phyloP scores from a whole-genome alignment of 2,797 vertebrate genomes.

The Pseudochirops cupreus region DNA sequence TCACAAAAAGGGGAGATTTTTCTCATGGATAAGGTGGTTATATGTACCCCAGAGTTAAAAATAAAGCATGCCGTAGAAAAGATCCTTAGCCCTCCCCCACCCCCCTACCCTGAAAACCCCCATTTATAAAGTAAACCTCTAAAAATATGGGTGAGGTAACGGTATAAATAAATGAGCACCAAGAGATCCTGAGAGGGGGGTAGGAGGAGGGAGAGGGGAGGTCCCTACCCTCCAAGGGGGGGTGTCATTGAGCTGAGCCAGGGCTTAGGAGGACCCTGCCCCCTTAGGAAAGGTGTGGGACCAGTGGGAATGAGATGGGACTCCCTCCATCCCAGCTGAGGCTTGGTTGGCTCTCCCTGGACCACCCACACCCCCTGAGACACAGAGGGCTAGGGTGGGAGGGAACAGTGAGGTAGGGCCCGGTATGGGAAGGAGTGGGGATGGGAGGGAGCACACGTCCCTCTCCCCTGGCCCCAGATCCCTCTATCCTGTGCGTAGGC shows the following conservation, averaged over 20 bases:
- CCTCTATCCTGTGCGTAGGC: slow-evolving; percentile 46
- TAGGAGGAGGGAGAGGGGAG: slow-evolving; percentile 21
- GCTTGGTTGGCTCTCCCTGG: background rate
- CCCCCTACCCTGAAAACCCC: background rate
- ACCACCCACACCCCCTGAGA: background rate
- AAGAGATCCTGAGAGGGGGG: slow-evolving; percentile 74
- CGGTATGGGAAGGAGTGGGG: background rate
- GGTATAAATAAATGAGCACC: slow-evolving; percentile 50
- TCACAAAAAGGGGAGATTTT: background rate
- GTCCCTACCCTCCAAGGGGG: slow-evolving; percentile 63
- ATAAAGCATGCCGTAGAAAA: slow-evolving; percentile 12
- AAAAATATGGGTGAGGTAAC: slow-evolving; percentile 64
- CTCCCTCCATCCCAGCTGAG: background rate
- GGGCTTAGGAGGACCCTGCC: background rate
- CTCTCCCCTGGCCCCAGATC: slow-evolving; percentile 33
- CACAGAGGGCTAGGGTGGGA: slow-evolving; percentile 15
- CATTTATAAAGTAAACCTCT: slow-evolving; percentile 50
- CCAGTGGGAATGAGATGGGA: background rate
- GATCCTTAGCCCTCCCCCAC: background rate
- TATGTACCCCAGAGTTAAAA: background rate
- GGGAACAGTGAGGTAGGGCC: slow-evolving; percentile 75
- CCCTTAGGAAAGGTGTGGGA: slow-evolving; percentile 4
- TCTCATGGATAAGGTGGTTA: background rate
- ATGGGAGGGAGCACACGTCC: background rate
- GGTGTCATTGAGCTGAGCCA: background rate